Evolutionary conservation across 1,140 invertebrate genomes (phyloP).

Genomic region (Choristoneura fumiferana): DNA sequence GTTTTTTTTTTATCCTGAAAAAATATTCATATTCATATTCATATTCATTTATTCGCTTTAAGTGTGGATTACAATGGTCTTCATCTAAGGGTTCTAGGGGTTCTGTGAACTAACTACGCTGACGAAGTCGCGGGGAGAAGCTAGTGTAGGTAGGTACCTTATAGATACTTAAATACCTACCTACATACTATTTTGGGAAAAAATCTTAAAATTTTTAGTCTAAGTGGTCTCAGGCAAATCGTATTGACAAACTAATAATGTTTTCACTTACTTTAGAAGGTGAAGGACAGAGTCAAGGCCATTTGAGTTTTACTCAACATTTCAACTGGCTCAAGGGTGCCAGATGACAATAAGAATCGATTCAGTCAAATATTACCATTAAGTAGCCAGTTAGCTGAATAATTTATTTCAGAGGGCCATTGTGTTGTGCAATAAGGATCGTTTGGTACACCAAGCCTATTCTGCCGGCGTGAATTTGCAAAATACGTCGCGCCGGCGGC

Average conservation of each 20-base stretch:
- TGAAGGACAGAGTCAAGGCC: constrained; percentile 11
- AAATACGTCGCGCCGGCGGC: neutral
- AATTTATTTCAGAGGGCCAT: constrained; percentile 11
- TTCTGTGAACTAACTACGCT: too few species aligned
- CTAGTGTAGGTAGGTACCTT: too few species aligned
- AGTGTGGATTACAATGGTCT: too few species aligned
- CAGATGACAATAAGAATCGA: neutral
- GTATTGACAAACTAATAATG: neutral
- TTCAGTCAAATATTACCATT: neutral
- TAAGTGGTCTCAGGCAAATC: too few species aligned
- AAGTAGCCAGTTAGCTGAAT: constrained; percentile 9
- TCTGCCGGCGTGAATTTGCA: neutral
- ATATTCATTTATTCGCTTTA: too few species aligned
- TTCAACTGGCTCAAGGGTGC: constrained; percentile 1
- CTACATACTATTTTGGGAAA: too few species aligned
- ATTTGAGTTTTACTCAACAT: constrained; percentile 5
- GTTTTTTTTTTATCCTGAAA: too few species aligned
- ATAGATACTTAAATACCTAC: too few species aligned
- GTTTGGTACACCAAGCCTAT: neutral
- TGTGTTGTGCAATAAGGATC: constrained; percentile 12
- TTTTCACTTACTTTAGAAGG: constrained; percentile 9
- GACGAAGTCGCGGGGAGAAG: too few species aligned
- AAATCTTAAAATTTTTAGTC: too few species aligned
- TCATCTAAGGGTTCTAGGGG: too few species aligned
- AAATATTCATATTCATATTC: too few species aligned